Evolutionary conservation across 2,888 invertebrate species (phyloP).

Genomic region (Cerceris rybyensis): DNA sequence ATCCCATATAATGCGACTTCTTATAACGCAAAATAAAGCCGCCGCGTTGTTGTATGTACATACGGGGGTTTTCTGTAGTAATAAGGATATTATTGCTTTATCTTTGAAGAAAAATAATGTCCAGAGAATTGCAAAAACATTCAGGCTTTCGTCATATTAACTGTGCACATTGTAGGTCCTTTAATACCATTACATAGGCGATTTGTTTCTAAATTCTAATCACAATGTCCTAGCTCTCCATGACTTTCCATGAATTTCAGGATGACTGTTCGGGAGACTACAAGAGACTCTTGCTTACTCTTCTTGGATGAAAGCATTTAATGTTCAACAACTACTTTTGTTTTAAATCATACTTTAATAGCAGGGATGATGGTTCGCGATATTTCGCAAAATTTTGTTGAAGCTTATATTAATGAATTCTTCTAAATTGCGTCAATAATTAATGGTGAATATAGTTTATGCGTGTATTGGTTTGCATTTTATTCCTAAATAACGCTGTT

Average conservation of each 20-base stretch:
- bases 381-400: constrained; percentile 20
- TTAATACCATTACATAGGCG: constrained; percentile 21
- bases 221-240: constrained; percentile 22
- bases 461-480: constrained; percentile 16
- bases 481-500: neutral
- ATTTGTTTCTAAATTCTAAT: constrained; percentile 30
- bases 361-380: constrained; percentile 30
- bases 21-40: too few species aligned
- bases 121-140: constrained; percentile 6
- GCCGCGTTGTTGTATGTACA: too few species aligned
- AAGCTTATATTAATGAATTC: constrained; percentile 33
- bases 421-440: constrained; percentile 26
- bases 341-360: constrained; percentile 49
- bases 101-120: too few species aligned
- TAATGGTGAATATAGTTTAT: constrained; percentile 46
- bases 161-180: neutral
- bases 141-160: constrained; percentile 7
- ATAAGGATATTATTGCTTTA: too few species aligned
- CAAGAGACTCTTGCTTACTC: constrained; percentile 91
- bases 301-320: constrained; percentile 82
- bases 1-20: too few species aligned
- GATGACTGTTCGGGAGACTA: constrained; percentile 94
- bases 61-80: too few species aligned
- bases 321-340: constrained; percentile 52
- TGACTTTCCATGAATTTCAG: constrained; percentile 83